Base-by-base conservation (phyloP, 2,113 vertebrate species). In the Kobus ellipsiprymnus region DNA sequence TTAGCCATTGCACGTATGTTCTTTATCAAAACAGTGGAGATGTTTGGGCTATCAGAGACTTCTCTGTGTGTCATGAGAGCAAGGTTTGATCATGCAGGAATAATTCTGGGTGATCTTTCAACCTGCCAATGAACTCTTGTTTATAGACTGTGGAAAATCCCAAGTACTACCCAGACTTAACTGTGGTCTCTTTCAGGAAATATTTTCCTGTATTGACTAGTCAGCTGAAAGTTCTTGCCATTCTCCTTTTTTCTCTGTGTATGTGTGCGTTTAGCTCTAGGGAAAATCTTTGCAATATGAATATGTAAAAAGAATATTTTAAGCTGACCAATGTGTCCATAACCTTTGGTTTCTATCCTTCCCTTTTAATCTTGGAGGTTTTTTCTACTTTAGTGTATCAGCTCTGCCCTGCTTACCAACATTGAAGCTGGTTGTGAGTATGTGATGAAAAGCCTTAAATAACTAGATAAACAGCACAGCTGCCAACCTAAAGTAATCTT, bases 401-500 rank as follows among this genome's bases (percentile, higher is more conserved):
- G 48, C 94, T 52, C 71, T 93, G 50, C 82, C 94, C 77, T 84
- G 11, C 0, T 97, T 96, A 97, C 93, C 21, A 36, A 19, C 91
- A 96, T 74, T 82, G 2, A 91, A 95, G 95, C 86, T 89, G 95
- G 93, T 98, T 98, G 98, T 98, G 98, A 97, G 71, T 97, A 95
- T 97, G 98, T 97, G 94, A 95, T 97, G 98, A 98, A 98, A 98
- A 97, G 97, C 98, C 97, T 98, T 98, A 98, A 98, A 98, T 98
- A 98, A 98, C 98, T 98, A 98, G 98, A 98, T 97, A 99, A 98
- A 98, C 98, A 98, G 95, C 97, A 57, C 98, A 98, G 98, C 98
- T 98, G 98, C 98, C 98, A 98, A 98, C 96, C 97, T 97, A 97
- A 98, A 98, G 97, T 97, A 96, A 99, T 98, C 98, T 98, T 98